These are phyloP conservation scores for Neria commutata DNA, from an alignment of 2,888 invertebrate species.

Conservation along the genomic window DNA sequence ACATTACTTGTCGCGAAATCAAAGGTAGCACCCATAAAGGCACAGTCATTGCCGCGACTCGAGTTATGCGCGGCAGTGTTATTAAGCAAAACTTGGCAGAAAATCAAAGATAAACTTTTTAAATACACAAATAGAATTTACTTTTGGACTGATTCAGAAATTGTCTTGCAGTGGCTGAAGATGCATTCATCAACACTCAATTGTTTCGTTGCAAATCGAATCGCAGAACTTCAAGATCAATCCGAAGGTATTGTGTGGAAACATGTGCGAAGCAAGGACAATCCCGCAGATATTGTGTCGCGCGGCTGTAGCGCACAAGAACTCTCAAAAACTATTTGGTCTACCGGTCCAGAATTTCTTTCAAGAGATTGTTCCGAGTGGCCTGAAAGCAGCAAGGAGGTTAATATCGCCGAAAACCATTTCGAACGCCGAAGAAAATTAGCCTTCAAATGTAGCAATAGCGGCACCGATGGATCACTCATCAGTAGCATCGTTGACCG, in stretches of 20 bases:
- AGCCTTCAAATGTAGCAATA: neutral
- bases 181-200: conserved; percentile 4
- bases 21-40: conserved; percentile 15
- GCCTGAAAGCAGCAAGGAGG: neutral
- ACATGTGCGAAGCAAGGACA: neutral
- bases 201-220: conserved; percentile 15
- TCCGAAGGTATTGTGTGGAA: neutral
- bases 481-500: neutral
- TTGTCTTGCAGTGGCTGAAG: conserved; percentile 9
- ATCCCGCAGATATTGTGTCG: conserved; percentile 9
- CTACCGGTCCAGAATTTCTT: conserved; percentile 2
- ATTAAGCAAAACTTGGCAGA: conserved; percentile 6
- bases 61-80: conserved; percentile 18
- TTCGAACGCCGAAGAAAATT: neutral
- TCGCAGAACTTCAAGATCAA: neutral
- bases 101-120: conserved; percentile 1
- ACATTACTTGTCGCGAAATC: conserved; percentile 11
- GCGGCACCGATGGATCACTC: conserved; percentile 1
- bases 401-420: neutral
- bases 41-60: conserved; percentile 9
- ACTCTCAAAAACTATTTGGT: neutral
- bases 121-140: neutral
- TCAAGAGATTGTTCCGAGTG: neutral
- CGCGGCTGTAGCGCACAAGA: neutral
- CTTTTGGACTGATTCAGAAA: conserved; percentile 3